A percentile compares a stretch with the other conserved stretches of the same genome.
Conservation (phyloP, 2,113 vertebrate genomes). For the Apus apus region DNA sequence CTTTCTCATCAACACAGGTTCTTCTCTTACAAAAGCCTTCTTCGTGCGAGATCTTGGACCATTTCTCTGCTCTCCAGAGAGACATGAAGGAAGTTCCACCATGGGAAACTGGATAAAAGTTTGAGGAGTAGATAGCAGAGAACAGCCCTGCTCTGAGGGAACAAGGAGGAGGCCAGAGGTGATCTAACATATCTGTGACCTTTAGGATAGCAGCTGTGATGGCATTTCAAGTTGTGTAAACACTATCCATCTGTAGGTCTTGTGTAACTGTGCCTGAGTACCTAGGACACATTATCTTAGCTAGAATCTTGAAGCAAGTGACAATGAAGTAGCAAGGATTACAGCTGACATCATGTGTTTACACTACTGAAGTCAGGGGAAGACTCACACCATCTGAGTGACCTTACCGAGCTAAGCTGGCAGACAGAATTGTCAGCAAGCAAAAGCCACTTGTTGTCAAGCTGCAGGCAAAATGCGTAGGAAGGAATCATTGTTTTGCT, state of each 20-base stretch:
- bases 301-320: constrained; percentile 40
- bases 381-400: constrained; percentile 39
- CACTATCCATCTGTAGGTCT: constrained; percentile 39
- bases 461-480: neutral
- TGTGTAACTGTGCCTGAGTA: constrained; percentile 51
- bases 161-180: constrained; percentile 13
- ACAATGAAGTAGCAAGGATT: constrained; percentile 7
- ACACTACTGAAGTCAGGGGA: constrained; percentile 32
- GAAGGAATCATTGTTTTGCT: constrained; percentile 17
- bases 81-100: constrained; percentile 13
- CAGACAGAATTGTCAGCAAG: neutral
- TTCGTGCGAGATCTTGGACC: neutral
- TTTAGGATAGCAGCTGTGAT: constrained; percentile 49
- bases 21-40: constrained; percentile 11
- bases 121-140: constrained; percentile 10
- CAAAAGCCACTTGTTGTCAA: neutral
- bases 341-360: constrained; percentile 57
- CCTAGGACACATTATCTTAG: constrained; percentile 45
- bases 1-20: neutral
- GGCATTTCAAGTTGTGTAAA: constrained; percentile 59
- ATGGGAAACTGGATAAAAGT: constrained; percentile 37
- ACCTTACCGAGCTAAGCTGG: constrained; percentile 39
- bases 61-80: constrained; percentile 7
- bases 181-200: constrained; percentile 49
- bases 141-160: constrained; percentile 12